Evolutionary conservation across 2,113 vertebrate species (phyloP), one percentile per base, ranked within the genome.

Genomic region (Hemichromis elongatus): DNA sequence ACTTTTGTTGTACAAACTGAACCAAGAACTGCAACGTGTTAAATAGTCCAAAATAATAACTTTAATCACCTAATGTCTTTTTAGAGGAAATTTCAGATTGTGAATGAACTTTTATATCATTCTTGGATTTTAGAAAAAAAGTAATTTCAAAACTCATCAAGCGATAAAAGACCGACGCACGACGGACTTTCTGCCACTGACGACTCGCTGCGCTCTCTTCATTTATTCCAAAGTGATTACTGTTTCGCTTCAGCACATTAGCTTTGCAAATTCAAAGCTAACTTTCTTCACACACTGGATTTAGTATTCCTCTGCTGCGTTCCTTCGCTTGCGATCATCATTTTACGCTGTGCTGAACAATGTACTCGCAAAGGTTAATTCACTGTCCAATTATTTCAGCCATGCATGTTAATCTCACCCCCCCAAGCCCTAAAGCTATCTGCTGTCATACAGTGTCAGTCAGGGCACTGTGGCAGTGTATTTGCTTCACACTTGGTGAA

Each of bases 381-480:
- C 82, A 78, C 80, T 54, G 88, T 90, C 86, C 73, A 37, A 26
- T 86, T 63, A 52, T 53, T 86, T 63, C 66, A 81, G 2, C 45
- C 28, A 6, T 37, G 61, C 77, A 73, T 77, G 66, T 85, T 18
- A 81, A 81, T 42, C 42, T 57, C 85, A 8, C 4, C 75, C 53
- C 11, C 84, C 12, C 33, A 40, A 54, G 14, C 33, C 28, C 12
- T n/a, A 30, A 47, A 75, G 73, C n/a, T 10, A 16, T 45, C 45
- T 40, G 24, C 80, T 30, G 66, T 59, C 84, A 26, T 19, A 59
- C 57, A 14, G 26, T 47, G 26, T 77, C 45, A 50, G 3, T 30
- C 68, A 10, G 14, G 9, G 28, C 13, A 45, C 63, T 79, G 68
- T 82, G 59, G 16, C 4, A 16, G 26, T 28, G 63, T 28, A 19